Conservation (phyloP, 2,113 vertebrate genomes). For the Calyptomena viridis region DNA sequence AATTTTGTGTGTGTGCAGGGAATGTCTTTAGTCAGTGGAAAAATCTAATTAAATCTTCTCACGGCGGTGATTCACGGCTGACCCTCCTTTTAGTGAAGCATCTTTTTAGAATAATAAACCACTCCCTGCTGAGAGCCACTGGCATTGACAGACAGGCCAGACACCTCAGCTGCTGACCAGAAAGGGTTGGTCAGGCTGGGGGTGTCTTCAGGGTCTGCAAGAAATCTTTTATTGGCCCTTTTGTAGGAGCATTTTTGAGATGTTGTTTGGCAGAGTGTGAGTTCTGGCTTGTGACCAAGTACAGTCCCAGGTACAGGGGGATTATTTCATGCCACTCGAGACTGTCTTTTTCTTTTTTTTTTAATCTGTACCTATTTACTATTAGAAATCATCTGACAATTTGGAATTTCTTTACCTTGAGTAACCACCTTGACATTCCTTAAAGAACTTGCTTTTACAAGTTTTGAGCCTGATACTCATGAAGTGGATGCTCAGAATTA, state of each 20-base stretch:
- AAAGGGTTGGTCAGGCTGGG: background rate
- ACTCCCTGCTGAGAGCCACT: slow-evolving; percentile 2
- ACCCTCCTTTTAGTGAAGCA: background rate
- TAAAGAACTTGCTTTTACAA: background rate
- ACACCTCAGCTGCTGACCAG: background rate
- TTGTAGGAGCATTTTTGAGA: background rate
- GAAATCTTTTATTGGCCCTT: background rate
- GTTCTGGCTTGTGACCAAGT: background rate
- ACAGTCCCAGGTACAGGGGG: background rate
- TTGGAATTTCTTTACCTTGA: background rate
- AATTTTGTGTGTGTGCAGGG: background rate
- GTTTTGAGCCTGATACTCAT: background rate
- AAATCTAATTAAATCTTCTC: slow-evolving; percentile 40
- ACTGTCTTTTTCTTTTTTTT: background rate
- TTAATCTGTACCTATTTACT: background rate
- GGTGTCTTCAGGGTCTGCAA: background rate
- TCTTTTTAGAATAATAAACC: background rate
- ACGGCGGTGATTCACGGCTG: background rate
- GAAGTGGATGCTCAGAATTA: background rate
- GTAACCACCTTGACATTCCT: background rate
- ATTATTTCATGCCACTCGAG: background rate
- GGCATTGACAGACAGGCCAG: background rate
- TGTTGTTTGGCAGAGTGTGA: background rate
- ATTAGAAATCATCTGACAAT: background rate
- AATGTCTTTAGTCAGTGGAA: background rate